Evolutionary conservation across 1,140 invertebrate species (phyloP), one percentile per base, ranked within the genome.

Genomic region (Brachionus asplanchnoidis): DNA sequence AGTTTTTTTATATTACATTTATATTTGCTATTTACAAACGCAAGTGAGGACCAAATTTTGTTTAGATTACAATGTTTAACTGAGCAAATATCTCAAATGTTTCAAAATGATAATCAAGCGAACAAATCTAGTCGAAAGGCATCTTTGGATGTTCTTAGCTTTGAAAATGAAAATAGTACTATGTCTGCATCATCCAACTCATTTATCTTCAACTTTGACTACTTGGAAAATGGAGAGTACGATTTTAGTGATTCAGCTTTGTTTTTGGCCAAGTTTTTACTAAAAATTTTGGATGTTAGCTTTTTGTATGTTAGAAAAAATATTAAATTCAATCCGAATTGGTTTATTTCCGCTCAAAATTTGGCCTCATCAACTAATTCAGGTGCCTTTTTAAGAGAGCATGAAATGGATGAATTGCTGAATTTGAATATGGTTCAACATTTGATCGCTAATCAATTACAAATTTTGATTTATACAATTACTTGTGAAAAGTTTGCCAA

Each of bases 41-140:
- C 79, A 28, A 82, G 44, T 50, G 79, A 82, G 17, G 79, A 82
- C 14, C 79, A 82, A 46, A 14, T 82, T 40, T 46, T 82, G 20
- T 36, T 42, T 2, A 42, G 79, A 42, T 9, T 82, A 7, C 65
- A 60, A n/a, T 26, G 14, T 42, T 66, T 68, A 36, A 42, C 3
- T 3, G 9, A 20, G 23, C 79, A 82, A 82, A 82, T 82, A 65
- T 42, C 68, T 26, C 12, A 7, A 26, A n/a, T 46, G 17, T 20
- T 17, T 56, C 44, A 65, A 42, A 26, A 56, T 23, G 77, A 42
- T 12, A 42, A 14, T 53, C 14, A 79, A 79, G 75, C 42, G 1
- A 20, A 75, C 8, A 28, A 50, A 50, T 8, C 42, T 3, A 77
- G 7, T 32, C 20, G 20, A 14, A 77, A 46, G 2, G 12, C 0